Evolutionary conservation across 2,113 vertebrate genomes (phyloP).

Genomic region (Erythrolamprus reginae): DNA sequence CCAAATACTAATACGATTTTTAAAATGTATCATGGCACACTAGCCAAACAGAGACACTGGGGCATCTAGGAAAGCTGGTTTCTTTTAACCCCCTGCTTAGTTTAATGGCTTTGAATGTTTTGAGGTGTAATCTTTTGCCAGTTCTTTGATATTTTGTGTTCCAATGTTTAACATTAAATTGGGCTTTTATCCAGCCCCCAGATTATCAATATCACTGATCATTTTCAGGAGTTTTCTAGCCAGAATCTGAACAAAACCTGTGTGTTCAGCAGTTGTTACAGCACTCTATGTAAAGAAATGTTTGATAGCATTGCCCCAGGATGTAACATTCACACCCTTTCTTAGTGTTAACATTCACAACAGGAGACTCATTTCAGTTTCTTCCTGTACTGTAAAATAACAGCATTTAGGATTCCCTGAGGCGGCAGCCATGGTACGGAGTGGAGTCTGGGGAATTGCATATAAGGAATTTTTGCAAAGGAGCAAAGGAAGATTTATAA

Average conservation of each 20-base stretch:
- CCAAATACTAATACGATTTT: slow-evolving; percentile 56
- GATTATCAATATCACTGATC: not conserved
- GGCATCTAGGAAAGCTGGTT: not conserved
- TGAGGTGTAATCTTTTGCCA: slow-evolving; percentile 32
- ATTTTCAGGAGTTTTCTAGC: not conserved
- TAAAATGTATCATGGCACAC: slow-evolving; percentile 37
- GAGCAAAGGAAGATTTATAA: not conserved
- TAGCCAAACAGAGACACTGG: slow-evolving; percentile 22
- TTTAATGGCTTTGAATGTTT: not conserved
- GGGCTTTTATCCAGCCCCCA: not conserved
- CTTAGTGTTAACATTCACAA: not conserved
- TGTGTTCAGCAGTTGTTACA: not conserved
- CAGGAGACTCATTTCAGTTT: not conserved
- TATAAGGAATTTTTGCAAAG: not conserved
- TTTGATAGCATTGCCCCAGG: not conserved
- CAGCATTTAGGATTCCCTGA: not conserved
- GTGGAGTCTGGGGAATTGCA: not conserved
- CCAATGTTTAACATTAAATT: slow-evolving; percentile 8
- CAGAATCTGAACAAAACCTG: not conserved
- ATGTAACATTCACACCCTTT: not conserved
- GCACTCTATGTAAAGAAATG: not conserved
- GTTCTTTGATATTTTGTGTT: slow-evolving; percentile 21
- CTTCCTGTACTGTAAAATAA: not conserved
- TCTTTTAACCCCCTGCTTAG: not conserved
- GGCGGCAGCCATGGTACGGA: not conserved